Conservation (phyloP, 2,888 invertebrate species). For the Caenorhabditis drosophilae region DNA sequence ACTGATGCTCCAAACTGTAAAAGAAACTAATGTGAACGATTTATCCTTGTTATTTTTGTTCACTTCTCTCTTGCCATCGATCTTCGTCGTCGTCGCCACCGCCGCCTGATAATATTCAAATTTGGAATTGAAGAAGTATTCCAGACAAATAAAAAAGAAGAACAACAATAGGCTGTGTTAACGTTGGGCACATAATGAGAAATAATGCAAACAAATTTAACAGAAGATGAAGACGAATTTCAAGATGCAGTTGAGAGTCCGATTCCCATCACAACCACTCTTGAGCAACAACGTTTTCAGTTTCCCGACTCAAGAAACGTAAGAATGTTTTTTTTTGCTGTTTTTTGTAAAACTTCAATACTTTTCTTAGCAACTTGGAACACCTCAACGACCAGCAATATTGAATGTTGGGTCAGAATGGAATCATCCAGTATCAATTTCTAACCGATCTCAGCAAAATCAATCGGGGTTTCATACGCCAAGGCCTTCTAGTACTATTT, state of each 20-base stretch:
- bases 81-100: too few relatives aligned
- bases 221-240: conserved; percentile 48
- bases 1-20: too few relatives aligned
- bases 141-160: too few relatives aligned
- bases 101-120: too few relatives aligned
- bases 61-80: too few relatives aligned
- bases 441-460: too few relatives aligned
- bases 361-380: not conserved
- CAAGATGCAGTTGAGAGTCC: conserved; percentile 54
- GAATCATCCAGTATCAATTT: not conserved
- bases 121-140: too few relatives aligned
- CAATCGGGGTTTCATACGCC: conserved; percentile 2
- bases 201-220: conserved; percentile 11
- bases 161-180: too few relatives aligned
- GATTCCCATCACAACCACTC: conserved; percentile 2
- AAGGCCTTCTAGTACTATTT: conserved; percentile 7
- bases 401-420: conserved; percentile 9
- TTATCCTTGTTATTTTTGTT: too few relatives aligned
- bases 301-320: too few relatives aligned
- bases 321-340: too few relatives aligned
- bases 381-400: conserved; percentile 20
- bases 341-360: not conserved
- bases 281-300: not conserved
- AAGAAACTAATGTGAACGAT: too few relatives aligned
- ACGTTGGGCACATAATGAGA: conserved; percentile 12